A percentile compares a stretch with the other conserved stretches of the same genome.
Evolutionary conservation across 2,113 vertebrate species (phyloP).

Genomic region (Petroica traversi): DNA sequence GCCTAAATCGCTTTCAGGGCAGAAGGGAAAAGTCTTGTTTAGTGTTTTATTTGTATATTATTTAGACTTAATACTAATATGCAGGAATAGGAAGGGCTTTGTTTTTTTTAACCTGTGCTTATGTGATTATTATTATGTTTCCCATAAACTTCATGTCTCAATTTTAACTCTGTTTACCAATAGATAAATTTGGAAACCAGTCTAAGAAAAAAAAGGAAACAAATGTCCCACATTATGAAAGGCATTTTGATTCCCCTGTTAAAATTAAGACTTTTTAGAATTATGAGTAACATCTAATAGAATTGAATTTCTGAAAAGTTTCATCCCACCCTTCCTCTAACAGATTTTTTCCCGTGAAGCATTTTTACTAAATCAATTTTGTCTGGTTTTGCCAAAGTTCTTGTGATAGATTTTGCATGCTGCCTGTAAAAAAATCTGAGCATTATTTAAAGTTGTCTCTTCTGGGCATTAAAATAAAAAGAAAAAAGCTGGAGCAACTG

Average conservation of each 20-base stretch:
- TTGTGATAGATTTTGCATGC: background rate
- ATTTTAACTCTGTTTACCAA: background rate
- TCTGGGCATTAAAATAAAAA: background rate
- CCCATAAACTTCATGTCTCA: background rate
- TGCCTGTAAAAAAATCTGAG: background rate
- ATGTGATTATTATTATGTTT: background rate
- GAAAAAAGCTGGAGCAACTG: background rate
- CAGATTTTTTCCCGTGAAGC: background rate
- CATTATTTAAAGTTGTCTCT: background rate
- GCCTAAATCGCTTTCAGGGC: background rate
- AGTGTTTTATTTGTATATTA: background rate
- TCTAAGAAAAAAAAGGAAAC: background rate
- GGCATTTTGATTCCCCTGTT: background rate
- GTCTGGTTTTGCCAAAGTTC: background rate
- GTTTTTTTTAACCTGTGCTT: background rate
- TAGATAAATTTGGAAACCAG: background rate
- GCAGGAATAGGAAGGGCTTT: background rate
- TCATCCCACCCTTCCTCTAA: background rate
- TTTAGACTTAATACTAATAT: background rate
- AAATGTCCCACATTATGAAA: background rate
- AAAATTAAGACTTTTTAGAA: background rate
- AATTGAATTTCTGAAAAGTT: background rate
- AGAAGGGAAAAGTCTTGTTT: background rate
- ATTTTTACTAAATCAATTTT: background rate
- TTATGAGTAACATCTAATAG: background rate